Conservation (phyloP, 2,113 vertebrate species). For the Ammodytes marinus region DNA sequence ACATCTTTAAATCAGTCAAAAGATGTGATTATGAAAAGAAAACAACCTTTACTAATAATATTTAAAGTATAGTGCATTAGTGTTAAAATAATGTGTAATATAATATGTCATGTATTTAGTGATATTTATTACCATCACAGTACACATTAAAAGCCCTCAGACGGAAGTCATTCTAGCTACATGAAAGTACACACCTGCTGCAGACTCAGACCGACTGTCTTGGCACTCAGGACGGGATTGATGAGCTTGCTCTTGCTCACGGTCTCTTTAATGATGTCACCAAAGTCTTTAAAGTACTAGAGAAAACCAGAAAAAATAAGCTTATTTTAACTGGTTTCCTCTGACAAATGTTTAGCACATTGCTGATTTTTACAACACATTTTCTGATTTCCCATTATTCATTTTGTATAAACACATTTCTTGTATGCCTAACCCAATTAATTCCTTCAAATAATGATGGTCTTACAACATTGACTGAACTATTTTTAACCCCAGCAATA, state of each 20-base stretch:
- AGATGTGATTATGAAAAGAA: not conserved
- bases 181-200: constrained; percentile 86
- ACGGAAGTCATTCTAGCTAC: not conserved
- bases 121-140: not conserved
- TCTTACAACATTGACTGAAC: not conserved
- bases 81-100: not conserved
- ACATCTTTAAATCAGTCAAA: not conserved
- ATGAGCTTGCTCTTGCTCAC: constrained; percentile 87
- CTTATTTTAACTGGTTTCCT: constrained; percentile 50
- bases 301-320: not conserved
- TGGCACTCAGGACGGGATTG: constrained; percentile 86
- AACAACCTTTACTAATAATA: not conserved
- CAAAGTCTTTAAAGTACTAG: constrained; percentile 90
- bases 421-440: constrained; percentile 15
- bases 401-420: constrained; percentile 4
- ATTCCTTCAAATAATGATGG: not conserved
- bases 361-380: constrained; percentile 42
- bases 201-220: constrained; percentile 87
- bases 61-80: not conserved
- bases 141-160: not conserved
- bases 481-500: not conserved
- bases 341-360: constrained; percentile 61
- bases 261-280: constrained; percentile 93
- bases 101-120: not conserved
- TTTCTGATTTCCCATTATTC: constrained; percentile 42